phyloP scores from a whole-genome alignment of 1,140 invertebrate species.

The Carcinoscorpius rotundicauda region DNA sequence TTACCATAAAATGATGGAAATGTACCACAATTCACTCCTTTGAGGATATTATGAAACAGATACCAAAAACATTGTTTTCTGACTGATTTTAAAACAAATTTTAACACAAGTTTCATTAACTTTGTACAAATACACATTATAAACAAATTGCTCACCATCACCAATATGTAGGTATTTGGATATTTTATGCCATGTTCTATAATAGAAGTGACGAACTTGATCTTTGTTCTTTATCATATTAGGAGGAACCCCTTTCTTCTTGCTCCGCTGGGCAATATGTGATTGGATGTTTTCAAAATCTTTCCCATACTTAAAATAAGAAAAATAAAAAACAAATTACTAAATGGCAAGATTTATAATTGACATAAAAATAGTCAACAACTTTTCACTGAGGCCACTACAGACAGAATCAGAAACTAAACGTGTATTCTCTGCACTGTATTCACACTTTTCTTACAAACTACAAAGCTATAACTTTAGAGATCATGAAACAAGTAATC shows the following conservation, averaged over 20 bases:
- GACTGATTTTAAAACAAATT: background rate
- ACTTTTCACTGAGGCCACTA: background rate
- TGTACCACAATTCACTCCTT: no score
- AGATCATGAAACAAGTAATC: no score
- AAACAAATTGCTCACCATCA: conserved; percentile 48
- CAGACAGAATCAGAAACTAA: no score
- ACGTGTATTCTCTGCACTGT: no score
- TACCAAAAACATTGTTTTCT: background rate
- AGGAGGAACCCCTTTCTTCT: conserved; percentile 54
- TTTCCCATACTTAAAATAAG: conserved; percentile 59
- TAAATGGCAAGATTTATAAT: conserved; percentile 5
- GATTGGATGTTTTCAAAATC: conserved; percentile 86
- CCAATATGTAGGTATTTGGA: conserved; percentile 77
- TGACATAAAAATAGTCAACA: background rate
- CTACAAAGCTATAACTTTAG: no score
- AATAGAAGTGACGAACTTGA: conserved; percentile 89
- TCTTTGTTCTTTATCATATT: conserved; percentile 66
- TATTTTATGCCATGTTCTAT: conserved; percentile 88
- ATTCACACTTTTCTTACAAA: no score
- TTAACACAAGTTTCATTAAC: background rate
- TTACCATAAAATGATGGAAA: no score
- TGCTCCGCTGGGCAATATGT: conserved; percentile 67
- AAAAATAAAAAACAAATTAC: conserved; percentile 6
- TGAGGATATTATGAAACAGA: background rate
- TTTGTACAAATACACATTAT: background rate